Base-by-base conservation (phyloP, 2,888 invertebrate species). In the Clepsis dumicolana region DNA sequence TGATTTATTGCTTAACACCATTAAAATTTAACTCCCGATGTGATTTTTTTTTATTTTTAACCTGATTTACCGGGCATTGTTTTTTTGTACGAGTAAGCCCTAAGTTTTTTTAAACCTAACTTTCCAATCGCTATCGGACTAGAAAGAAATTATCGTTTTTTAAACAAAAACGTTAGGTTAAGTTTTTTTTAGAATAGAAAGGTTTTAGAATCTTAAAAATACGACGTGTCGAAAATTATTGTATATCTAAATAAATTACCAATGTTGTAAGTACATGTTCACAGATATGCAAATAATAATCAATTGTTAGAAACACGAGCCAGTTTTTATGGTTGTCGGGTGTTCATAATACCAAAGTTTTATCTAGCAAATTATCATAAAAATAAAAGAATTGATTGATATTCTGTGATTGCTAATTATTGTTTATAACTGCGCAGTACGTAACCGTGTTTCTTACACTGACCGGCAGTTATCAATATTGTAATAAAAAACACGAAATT, bases 401-500 rank as follows among this genome's bases (percentile, higher is more conserved):
- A 48, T 48, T 12, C 4, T 21, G 12, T 48, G 4, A 21, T 21
- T 21, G 48, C 16, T n/a, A n/a, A n/a, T 48, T 18, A 18, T 21
- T 48, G 3, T 48, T 48, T 48, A 48, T 12, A 21, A 48, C 10
- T 48, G 21, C 48, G 48, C 48, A 48, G 10, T 48, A 48, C 21
- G 21, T 3, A 48, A 48, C 48, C 21, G 12, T 21, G 48, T 48
- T 21, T 48, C 18, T 48, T 21, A 48, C 8, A 12, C 18, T 21
- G 48, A 21, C 48, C 48, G 21, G 48, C 10, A 48, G 21, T 21
- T 48, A 48, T 48, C 48, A 21, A 4, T 10, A 21, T 12, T 48
- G 48, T n/a, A 48, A 48, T n/a, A 48, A 48, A 48, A 48, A 48
- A 48, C 10, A 48, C 12, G 18, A 48, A 48, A 48, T 48, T 12